These are phyloP conservation scores for Ceratina australensis DNA, from an alignment of 1,140 invertebrate genomes.

Conservation along the genomic window DNA sequence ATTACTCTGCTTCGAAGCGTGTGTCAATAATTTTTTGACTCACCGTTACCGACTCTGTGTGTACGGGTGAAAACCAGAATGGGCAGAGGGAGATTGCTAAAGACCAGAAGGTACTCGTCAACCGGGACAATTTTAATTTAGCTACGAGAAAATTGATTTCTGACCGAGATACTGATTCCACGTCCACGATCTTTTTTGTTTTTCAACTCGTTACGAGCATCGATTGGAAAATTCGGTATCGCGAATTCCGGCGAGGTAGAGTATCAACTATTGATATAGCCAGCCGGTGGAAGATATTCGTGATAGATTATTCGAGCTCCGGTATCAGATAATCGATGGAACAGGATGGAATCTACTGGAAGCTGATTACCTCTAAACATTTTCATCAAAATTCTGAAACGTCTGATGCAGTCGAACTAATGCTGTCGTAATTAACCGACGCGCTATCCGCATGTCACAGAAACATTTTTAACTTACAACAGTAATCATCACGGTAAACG, in stretches of 20 bases:
- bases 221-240: conserved; percentile 7
- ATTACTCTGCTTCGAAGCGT: no score
- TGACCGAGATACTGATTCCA: neutral
- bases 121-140: conserved; percentile 2
- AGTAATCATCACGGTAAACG: no score
- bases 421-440: no score
- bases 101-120: neutral
- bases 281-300: conserved; percentile 4
- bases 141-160: conserved; percentile 3
- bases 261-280: neutral
- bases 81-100: neutral
- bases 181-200: neutral
- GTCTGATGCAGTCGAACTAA: neutral
- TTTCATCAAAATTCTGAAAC: neutral
- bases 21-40: neutral
- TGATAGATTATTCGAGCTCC: conserved; percentile 1
- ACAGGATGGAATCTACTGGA: neutral
- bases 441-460: no score
- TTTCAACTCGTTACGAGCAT: neutral
- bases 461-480: no score
- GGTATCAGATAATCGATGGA: neutral
- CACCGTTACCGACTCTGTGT: neutral
- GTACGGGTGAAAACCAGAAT: neutral
- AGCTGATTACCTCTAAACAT: conserved; percentile 2
- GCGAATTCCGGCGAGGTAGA: neutral